A percentile compares a stretch with the other conserved stretches of the same genome.
These are phyloP conservation scores for Drosophila pseudoananassae DNA, from an alignment of 1,140 invertebrate genomes.

Conservation along the genomic window DNA sequence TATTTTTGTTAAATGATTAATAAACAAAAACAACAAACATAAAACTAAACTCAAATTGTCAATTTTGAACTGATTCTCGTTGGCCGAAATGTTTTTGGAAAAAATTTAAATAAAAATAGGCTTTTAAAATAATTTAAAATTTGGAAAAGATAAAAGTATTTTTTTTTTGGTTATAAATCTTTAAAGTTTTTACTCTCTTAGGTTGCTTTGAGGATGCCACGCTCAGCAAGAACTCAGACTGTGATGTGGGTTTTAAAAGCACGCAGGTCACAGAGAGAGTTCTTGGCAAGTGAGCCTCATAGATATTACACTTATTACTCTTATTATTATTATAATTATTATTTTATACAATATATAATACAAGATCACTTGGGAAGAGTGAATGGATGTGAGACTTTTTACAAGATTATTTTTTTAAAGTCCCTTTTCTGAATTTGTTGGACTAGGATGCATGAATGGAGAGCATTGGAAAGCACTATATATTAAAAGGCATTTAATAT, in stretches of 20 bases:
- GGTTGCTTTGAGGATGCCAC: slow-evolving; percentile 62
- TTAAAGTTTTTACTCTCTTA: slow-evolving; percentile 1
- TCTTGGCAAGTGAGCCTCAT: slow-evolving; percentile 87
- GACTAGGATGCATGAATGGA: background rate
- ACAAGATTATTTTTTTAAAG: background rate
- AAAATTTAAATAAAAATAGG: slow-evolving; percentile 2
- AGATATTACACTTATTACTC: background rate
- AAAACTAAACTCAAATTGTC: slow-evolving; percentile 40
- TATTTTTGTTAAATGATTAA: background rate
- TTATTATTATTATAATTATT: background rate
- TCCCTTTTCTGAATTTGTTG: background rate
- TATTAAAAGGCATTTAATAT: background rate
- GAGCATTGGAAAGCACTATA: background rate
- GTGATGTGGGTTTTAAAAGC: slow-evolving; percentile 89
- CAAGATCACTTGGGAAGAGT: no score
- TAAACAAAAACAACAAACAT: slow-evolving; percentile 2
- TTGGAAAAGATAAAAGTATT: background rate
- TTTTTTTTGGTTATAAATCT: background rate
- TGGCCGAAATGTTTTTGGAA: slow-evolving; percentile 58
- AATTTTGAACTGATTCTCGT: slow-evolving; percentile 85
- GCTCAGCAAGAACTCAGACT: slow-evolving; percentile 96
- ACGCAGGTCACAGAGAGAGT: slow-evolving; percentile 92
- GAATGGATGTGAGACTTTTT: no score
- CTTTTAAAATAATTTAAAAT: background rate
- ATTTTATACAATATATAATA: background rate